Percentiles rank a stretch among this genome's conserved stretches.
These are phyloP conservation scores for Copidosoma aretas DNA, from an alignment of 2,888 invertebrate genomes.

Conservation along the genomic window DNA sequence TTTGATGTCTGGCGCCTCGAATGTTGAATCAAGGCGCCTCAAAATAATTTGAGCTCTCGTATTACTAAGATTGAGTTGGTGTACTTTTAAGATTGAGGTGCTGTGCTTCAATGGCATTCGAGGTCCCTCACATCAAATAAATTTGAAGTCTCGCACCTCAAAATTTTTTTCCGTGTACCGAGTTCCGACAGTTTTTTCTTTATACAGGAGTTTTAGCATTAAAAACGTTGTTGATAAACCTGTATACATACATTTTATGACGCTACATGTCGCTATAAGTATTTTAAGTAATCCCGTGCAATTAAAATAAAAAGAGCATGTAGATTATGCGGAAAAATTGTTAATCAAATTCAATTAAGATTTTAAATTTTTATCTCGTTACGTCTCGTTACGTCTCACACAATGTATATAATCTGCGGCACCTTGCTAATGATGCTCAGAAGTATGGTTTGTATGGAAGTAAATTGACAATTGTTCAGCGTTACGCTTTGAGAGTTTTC, in stretches of 20 bases:
- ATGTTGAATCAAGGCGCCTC: too few species aligned
- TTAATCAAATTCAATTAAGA: not conserved
- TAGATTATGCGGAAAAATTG: not conserved
- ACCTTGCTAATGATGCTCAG: not conserved
- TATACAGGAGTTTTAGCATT: not conserved
- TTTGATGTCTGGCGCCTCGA: too few species aligned
- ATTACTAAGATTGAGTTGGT: too few species aligned
- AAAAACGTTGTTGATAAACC: not conserved
- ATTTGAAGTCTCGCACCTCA: too few species aligned
- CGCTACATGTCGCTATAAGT: not conserved
- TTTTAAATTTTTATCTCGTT: conserved; percentile 1
- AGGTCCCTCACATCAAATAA: too few species aligned
- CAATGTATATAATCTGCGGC: conserved; percentile 1
- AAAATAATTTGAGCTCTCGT: too few species aligned
- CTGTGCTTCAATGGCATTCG: too few species aligned
- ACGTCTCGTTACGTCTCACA: not conserved
- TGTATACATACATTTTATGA: not conserved
- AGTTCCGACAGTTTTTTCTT: conserved; percentile 5
- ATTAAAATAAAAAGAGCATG: not conserved
- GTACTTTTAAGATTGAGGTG: too few species aligned
- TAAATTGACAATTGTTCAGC: not conserved
- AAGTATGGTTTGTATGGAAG: conserved; percentile 1
- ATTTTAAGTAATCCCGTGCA: not conserved
- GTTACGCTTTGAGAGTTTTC: conserved; percentile 2
- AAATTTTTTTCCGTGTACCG: too few species aligned